phyloP scores from a whole-genome alignment of 2,113 vertebrate genomes.

The Proterorhinus semilunaris region DNA sequence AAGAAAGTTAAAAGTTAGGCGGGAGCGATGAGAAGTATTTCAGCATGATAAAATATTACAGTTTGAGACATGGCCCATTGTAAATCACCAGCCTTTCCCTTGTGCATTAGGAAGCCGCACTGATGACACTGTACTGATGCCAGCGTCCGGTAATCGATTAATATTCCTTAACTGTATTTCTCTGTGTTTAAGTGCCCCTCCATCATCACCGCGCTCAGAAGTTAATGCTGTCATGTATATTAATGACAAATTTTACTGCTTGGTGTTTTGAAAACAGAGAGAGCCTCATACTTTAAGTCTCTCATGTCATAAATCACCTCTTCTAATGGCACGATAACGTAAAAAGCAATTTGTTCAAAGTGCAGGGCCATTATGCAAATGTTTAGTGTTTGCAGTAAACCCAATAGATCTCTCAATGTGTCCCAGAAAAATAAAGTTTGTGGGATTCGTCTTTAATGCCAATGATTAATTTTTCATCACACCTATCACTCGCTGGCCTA shows the following conservation, averaged over 20 bases:
- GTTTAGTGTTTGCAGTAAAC: constrained; percentile 69
- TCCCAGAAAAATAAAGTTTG: constrained; percentile 70
- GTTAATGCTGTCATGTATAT: constrained; percentile 67
- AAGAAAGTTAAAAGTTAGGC: constrained; percentile 23
- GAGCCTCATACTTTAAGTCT: constrained; percentile 52
- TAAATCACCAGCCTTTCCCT: constrained; percentile 56
- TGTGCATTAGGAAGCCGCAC: constrained; percentile 46
- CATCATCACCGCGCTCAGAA: constrained; percentile 58
- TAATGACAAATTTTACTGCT: constrained; percentile 61
- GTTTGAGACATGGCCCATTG: constrained; percentile 30
- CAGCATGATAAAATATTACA: constrained; percentile 41
- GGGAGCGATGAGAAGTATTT: constrained; percentile 30
- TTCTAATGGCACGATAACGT: constrained; percentile 56
- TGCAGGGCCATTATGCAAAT: constrained; percentile 70
- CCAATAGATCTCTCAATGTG: constrained; percentile 65
- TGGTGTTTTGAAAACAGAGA: constrained; percentile 49
- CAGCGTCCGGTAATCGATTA: constrained; percentile 55
- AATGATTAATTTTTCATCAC: constrained; percentile 74
- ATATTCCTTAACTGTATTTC: constrained; percentile 57
- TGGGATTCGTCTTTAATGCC: constrained; percentile 70
- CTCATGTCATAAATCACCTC: constrained; percentile 64
- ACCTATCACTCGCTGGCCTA: constrained; percentile 61
- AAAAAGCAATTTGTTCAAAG: constrained; percentile 69
- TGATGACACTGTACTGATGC: constrained; percentile 56
- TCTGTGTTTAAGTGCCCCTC: constrained; percentile 67